These are phyloP conservation scores for Maccullochella peelii DNA, from an alignment of 2,113 vertebrate species.

Conservation along the genomic window DNA sequence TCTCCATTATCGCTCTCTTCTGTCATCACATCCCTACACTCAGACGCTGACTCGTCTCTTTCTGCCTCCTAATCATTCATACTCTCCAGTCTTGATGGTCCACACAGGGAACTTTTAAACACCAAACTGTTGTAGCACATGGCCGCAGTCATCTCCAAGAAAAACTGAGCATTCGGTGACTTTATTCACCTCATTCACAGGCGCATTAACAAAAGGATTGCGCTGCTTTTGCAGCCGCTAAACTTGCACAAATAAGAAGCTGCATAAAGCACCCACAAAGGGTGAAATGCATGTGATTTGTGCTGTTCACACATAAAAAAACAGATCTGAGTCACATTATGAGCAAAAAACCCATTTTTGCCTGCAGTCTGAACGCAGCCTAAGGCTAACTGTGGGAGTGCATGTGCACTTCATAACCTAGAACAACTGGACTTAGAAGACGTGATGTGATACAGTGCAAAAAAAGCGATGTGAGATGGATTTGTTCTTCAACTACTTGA, in stretches of 20 bases:
- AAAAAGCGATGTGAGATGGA: neutral
- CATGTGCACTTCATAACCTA: neutral
- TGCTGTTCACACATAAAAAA: too few relatives aligned
- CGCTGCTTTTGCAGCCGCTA: too few relatives aligned
- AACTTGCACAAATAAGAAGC: too few relatives aligned
- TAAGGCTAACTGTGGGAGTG: neutral
- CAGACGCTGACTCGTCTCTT: constrained; percentile 23
- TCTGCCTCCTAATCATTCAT: neutral
- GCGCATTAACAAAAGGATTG: too few relatives aligned
- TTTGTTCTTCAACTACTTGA: neutral
- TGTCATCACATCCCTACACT: constrained; percentile 11
- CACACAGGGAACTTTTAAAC: neutral
- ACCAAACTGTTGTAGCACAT: neutral
- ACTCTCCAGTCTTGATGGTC: neutral
- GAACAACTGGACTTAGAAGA: neutral
- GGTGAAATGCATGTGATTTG: too few relatives aligned
- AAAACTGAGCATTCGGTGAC: neutral
- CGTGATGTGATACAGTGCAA: neutral
- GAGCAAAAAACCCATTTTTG: too few relatives aligned
- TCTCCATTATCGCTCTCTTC: constrained; percentile 46
- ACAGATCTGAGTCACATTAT: too few relatives aligned
- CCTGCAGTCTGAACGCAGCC: too few relatives aligned
- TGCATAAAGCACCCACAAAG: too few relatives aligned
- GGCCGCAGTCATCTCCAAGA: neutral
- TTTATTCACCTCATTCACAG: neutral